Evolutionary conservation across 2,797 vertebrate species (phyloP).

Genomic region (Acropternis orthonyx): DNA sequence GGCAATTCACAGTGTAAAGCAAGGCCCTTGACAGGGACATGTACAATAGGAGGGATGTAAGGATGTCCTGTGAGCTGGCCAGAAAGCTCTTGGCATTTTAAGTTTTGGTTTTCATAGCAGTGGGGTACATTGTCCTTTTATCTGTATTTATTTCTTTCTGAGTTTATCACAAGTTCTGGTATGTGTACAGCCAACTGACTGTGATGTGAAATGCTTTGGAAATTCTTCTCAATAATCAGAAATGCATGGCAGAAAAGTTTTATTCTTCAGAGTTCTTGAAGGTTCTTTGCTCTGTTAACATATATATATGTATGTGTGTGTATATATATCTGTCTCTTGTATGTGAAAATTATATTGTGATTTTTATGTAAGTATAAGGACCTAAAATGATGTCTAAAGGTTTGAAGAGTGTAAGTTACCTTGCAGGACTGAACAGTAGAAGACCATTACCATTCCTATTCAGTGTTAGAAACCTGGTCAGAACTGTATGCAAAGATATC

Average conservation of each 20-base stretch:
- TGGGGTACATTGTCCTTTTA: not conserved
- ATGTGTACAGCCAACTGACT: not conserved
- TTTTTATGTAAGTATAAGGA: not conserved
- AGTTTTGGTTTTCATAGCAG: not conserved
- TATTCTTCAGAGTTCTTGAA: not conserved
- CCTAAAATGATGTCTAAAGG: not conserved
- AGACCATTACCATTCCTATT: not conserved
- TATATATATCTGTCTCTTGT: not conserved
- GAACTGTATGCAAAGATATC: not conserved
- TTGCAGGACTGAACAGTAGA: not conserved
- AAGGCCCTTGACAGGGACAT: rapidly evolving
- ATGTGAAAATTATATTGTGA: not conserved
- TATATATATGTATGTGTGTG: too few species aligned
- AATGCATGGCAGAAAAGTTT: not conserved
- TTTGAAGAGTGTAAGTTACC: not conserved
- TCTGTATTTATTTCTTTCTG: not conserved
- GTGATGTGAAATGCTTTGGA: not conserved
- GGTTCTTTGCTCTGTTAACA: not conserved
- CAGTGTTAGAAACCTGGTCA: not conserved
- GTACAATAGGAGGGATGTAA: not conserved
- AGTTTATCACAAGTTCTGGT: not conserved
- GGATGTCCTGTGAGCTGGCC: not conserved
- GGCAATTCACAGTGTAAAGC: not conserved
- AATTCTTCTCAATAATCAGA: not conserved
- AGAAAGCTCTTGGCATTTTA: not conserved